Percentiles rank a stretch among this genome's conserved stretches.
Evolutionary conservation across 2,113 vertebrate species (phyloP).

Genomic region (Eurystomus gularis): DNA sequence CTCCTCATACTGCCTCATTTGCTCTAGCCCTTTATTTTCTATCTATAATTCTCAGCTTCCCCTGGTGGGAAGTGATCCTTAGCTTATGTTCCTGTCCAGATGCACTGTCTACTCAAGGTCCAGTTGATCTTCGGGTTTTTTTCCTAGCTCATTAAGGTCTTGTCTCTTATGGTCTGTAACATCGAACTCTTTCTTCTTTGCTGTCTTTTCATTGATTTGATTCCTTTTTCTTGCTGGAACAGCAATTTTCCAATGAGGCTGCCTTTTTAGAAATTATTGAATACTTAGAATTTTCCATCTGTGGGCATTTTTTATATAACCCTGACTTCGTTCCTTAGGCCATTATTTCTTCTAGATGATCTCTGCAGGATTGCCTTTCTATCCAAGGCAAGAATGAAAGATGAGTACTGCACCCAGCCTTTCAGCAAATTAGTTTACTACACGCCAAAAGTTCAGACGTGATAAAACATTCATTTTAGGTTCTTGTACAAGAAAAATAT

Average conservation of each 20-base stretch:
- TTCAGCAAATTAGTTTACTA: background rate
- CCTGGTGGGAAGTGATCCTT: background rate
- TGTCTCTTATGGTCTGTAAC: background rate
- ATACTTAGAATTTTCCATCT: background rate
- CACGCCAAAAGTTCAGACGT: background rate
- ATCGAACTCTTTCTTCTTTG: background rate
- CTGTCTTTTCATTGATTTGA: background rate
- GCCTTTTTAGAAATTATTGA: background rate
- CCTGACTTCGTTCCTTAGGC: background rate
- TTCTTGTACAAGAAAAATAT: background rate
- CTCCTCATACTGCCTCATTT: rapidly evolving
- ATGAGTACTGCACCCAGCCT: background rate
- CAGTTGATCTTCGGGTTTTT: background rate
- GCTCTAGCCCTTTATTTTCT: background rate
- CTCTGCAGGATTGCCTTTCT: background rate
- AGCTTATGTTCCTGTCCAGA: background rate
- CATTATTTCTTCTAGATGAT: background rate
- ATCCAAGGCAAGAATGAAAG: background rate
- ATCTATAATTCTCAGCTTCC: background rate
- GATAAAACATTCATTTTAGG: background rate
- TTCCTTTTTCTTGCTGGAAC: background rate
- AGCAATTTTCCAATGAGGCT: background rate
- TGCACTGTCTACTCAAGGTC: background rate
- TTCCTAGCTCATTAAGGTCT: background rate
- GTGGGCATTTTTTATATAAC: background rate